Evolutionary conservation across 2,113 vertebrate genomes (phyloP).

Genomic region (Gallinago media): DNA sequence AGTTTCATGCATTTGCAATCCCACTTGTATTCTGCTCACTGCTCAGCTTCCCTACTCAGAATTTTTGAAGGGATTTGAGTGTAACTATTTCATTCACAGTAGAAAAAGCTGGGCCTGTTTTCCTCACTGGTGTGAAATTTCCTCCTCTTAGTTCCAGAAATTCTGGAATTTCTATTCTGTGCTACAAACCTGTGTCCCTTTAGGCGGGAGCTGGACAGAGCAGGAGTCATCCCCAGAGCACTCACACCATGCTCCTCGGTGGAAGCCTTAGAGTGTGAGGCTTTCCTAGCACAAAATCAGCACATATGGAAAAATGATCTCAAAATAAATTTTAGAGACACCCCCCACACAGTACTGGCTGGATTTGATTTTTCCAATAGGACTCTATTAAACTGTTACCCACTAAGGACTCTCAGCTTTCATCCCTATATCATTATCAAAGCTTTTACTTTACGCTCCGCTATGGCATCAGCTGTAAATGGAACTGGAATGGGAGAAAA

Average conservation of each 20-base stretch:
- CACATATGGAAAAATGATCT: neutral
- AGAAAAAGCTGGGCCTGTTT: neutral
- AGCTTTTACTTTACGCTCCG: neutral
- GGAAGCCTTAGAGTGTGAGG: neutral
- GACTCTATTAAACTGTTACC: neutral
- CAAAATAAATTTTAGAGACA: neutral
- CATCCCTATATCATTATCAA: neutral
- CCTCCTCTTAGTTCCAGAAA: neutral
- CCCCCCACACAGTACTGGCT: neutral
- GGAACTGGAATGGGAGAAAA: neutral
- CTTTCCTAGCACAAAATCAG: neutral
- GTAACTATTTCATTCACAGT: neutral
- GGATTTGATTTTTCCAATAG: neutral
- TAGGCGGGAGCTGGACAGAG: neutral
- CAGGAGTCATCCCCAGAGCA: neutral
- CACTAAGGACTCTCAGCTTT: neutral
- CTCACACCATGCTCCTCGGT: rapidly evolving
- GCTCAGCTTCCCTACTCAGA: neutral
- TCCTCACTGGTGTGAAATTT: neutral
- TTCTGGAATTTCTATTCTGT: neutral
- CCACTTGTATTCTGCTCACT: neutral
- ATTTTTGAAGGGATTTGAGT: neutral
- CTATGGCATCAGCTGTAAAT: rapidly evolving
- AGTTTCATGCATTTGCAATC: neutral
- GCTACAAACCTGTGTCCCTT: neutral